phyloP scores from a whole-genome alignment of 1,140 invertebrate genomes.

The Oreohelix idahoensis region DNA sequence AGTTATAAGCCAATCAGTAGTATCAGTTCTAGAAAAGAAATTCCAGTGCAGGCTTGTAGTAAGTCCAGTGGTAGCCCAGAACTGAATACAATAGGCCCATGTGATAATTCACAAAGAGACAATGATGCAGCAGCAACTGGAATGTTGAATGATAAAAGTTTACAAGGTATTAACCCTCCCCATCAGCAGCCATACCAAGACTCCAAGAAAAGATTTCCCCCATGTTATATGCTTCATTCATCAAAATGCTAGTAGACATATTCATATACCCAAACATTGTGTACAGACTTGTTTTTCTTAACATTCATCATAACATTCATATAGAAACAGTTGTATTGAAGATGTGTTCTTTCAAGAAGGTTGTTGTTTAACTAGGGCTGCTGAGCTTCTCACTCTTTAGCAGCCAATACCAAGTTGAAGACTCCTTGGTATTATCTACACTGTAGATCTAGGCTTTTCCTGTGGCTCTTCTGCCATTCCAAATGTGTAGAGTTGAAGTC shows the following conservation, averaged over 20 bases:
- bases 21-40: background rate
- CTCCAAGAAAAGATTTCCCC: background rate
- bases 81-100: background rate
- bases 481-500: too few relatives aligned
- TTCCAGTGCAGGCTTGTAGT: background rate
- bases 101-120: background rate
- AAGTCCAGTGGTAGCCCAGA: background rate
- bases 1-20: background rate
- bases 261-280: too few relatives aligned
- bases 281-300: too few relatives aligned
- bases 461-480: too few relatives aligned
- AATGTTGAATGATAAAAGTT: background rate
- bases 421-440: too few relatives aligned
- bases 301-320: too few relatives aligned
- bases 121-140: background rate
- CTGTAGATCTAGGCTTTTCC: too few relatives aligned
- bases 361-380: too few relatives aligned
- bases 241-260: constrained; percentile 18
- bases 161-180: background rate
- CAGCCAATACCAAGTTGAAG: too few relatives aligned
- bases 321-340: too few relatives aligned
- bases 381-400: too few relatives aligned
- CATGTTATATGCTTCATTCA: constrained; percentile 10
- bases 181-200: background rate
- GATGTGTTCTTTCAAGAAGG: too few relatives aligned